A percentile compares a stretch with the other conserved stretches of the same genome.
Evolutionary conservation across 2,797 vertebrate genomes (phyloP).

Genomic region (Pangasius larnaudii): DNA sequence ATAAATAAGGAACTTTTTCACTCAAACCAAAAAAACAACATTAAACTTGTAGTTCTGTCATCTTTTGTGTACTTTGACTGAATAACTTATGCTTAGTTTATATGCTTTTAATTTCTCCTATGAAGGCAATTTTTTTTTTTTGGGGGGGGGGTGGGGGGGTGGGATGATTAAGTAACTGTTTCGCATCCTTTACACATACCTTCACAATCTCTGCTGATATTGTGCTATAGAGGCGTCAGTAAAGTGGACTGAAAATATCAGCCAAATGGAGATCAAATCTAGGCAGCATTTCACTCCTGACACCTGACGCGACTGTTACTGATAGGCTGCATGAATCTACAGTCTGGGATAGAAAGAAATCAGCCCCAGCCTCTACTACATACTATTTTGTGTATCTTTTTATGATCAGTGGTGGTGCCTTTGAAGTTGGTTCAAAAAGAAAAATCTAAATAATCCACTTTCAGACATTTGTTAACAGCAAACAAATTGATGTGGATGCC

Average conservation of each 20-base stretch:
- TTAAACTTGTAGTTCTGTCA: neutral
- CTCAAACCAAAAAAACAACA: neutral
- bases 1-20: neutral
- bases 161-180: neutral
- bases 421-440: neutral
- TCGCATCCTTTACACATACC: neutral
- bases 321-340: neutral
- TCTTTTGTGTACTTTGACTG: neutral
- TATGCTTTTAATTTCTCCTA: neutral
- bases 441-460: neutral
- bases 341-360: neutral
- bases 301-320: neutral
- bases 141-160: neutral
- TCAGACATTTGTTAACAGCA: neutral
- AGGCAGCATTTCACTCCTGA: neutral
- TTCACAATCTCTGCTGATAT: neutral
- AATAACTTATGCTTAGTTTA: neutral
- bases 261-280: neutral
- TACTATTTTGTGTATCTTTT: neutral
- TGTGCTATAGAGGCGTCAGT: neutral
- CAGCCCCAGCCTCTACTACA: neutral
- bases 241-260: neutral
- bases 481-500: neutral
- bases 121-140: neutral
- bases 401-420: no score